Conservation (phyloP, 1,140 invertebrate species). For the Hylaeus volcanicus region DNA sequence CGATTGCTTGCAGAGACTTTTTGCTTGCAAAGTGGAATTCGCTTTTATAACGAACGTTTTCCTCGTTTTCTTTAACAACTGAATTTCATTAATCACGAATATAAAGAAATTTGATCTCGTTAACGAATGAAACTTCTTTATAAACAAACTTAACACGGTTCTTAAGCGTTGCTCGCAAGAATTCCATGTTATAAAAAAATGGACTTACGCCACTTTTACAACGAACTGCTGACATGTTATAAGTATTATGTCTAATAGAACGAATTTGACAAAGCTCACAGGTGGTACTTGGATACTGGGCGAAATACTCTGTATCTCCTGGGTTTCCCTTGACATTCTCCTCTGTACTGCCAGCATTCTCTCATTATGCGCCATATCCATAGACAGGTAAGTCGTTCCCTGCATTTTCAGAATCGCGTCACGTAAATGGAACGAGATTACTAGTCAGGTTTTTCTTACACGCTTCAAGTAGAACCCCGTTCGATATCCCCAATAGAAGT, state of each 20-base stretch:
- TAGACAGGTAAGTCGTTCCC: slow-evolving; percentile 83
- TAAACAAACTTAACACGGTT: no score
- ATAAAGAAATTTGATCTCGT: no score
- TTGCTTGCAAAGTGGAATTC: no score
- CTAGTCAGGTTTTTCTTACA: slow-evolving; percentile 1
- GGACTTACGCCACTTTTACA: no score
- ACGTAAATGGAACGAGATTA: slow-evolving; percentile 60
- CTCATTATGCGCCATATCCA: slow-evolving; percentile 90
- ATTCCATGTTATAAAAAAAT: no score
- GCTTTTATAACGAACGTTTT: no score
- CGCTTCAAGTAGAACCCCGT: background rate
- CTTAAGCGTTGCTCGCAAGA: no score
- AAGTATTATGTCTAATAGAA: slow-evolving; percentile 36
- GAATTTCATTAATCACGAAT: no score
- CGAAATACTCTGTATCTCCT: slow-evolving; percentile 91
- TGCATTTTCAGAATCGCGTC: slow-evolving; percentile 28
- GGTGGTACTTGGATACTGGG: slow-evolving; percentile 89
- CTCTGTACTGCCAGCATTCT: slow-evolving; percentile 94
- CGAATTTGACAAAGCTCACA: slow-evolving; percentile 65
- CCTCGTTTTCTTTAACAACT: no score
- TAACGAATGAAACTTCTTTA: no score
- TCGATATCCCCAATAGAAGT: background rate
- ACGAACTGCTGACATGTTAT: no score
- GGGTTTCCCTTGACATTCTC: slow-evolving; percentile 96
- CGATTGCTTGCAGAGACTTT: no score